Base-by-base conservation (phyloP, 1,140 invertebrate genomes). In the Caenorhabditis tropicalis region DNA sequence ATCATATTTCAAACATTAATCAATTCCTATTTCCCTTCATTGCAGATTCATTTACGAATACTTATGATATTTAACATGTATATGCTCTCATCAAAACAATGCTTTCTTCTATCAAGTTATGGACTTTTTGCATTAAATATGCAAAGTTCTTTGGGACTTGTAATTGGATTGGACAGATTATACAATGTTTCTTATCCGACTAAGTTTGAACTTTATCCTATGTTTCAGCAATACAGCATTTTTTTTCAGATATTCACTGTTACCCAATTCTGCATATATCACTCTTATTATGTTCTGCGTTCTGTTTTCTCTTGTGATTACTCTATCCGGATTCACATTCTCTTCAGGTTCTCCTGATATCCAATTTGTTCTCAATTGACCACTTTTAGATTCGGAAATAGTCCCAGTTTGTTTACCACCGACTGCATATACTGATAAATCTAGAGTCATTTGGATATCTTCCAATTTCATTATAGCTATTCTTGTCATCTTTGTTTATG, bases 381-480 rank as follows among this genome's bases (percentile, higher is more conserved):
- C 19, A 43, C 4, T 36, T 65, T 12, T 36, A 74, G 65, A 74
- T 74, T 46, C n/a, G 5, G 65, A 43, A 10, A 43, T 43, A 21
- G 65, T 74, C 24, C 36, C 36, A 21, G 65, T 74, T 9, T 74
- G 65, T 15, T 15, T 74, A 46, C 65, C 65, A 24, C 65, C 65
- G 21, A 43, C 65, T 19, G 65, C 65, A 9, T 74, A 74, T 21
- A 74, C 33, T 10, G 65, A 24, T 24, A 43, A 43, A 24, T 74
- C 65, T 5, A 74, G 36, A 43, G 24, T 43, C 33, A 43, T 74
- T n/a, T 74, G 65, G 65, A 74, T 74, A 27, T 12, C 10, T 24
- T 74, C 65, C 6, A 74, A 74, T 31, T 74, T 74, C 43, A 74
- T 74, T 46, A 74, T 74, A 43, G 29, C 65, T 36, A 74, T 74